Conservation (phyloP, 2,113 vertebrate species). For the Hyperoodon ampullatus region DNA sequence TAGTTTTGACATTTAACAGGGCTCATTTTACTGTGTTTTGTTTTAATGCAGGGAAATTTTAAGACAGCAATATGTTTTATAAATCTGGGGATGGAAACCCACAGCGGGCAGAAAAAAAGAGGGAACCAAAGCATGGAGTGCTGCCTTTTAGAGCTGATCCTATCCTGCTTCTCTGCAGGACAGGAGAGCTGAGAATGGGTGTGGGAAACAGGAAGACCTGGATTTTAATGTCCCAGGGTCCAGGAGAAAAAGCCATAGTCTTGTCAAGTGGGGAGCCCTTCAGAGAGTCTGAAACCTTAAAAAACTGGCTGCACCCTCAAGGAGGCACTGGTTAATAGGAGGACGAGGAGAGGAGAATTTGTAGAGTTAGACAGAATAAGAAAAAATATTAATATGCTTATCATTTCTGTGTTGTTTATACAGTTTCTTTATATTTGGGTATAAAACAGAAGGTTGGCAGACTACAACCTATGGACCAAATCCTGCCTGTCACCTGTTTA, state of each 20-base stretch:
- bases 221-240: not conserved
- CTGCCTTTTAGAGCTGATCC: not conserved
- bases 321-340: not conserved
- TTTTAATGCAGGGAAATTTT: not conserved
- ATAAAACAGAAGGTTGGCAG: not conserved
- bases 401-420: not conserved
- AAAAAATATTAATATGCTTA: not conserved
- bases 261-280: not conserved
- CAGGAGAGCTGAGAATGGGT: rapidly evolving
- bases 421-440: not conserved
- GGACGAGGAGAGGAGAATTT: not conserved
- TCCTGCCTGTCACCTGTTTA: not conserved
- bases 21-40: not conserved
- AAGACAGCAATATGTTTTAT: not conserved
- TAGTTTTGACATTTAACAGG: not conserved
- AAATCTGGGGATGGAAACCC: not conserved
- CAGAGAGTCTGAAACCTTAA: not conserved
- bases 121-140: not conserved
- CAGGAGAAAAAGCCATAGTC: not conserved
- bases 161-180: not conserved
- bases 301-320: not conserved
- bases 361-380: not conserved
- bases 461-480: not conserved
- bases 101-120: not conserved
- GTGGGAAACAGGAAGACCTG: rapidly evolving